Percentiles rank a stretch among this genome's conserved stretches.
phyloP scores from a whole-genome alignment of 2,888 invertebrate genomes.

The Andrena bucephala region DNA sequence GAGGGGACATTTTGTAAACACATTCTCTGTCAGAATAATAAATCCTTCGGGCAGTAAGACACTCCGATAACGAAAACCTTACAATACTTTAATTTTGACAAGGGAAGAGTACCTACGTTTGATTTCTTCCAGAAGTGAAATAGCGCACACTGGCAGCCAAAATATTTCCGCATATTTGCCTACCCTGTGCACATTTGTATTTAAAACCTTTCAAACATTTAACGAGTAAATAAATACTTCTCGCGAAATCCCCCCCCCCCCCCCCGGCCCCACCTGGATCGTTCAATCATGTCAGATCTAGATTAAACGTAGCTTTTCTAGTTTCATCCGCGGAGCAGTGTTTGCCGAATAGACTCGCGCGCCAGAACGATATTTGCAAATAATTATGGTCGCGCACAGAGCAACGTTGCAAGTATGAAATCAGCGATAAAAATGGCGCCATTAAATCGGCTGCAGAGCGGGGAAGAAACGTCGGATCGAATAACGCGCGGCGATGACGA shows the following conservation, averaged over 20 bases:
- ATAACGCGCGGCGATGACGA: slow-evolving; percentile 10
- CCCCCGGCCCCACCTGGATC: not conserved
- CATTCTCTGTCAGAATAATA: no score
- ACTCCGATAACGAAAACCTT: no score
- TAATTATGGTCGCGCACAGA: not conserved
- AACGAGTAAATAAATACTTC: no score
- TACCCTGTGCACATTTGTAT: no score
- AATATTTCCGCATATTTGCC: no score
- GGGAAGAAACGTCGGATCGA: not conserved
- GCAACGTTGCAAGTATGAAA: not conserved
- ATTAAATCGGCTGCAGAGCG: not conserved
- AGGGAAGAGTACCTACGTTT: no score
- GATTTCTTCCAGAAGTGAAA: no score
- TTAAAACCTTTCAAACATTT: no score
- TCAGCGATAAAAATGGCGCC: slow-evolving; percentile 17
- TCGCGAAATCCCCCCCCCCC: not conserved
- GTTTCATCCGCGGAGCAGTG: not conserved
- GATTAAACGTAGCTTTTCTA: not conserved
- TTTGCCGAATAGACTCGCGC: not conserved
- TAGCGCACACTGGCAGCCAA: no score
- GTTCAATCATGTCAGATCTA: not conserved
- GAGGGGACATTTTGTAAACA: no score
- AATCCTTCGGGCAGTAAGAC: no score
- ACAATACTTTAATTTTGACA: no score
- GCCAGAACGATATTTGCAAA: not conserved